Evolutionary conservation across 2,113 vertebrate genomes (phyloP).

Genomic region (Amia ocellicauda): DNA sequence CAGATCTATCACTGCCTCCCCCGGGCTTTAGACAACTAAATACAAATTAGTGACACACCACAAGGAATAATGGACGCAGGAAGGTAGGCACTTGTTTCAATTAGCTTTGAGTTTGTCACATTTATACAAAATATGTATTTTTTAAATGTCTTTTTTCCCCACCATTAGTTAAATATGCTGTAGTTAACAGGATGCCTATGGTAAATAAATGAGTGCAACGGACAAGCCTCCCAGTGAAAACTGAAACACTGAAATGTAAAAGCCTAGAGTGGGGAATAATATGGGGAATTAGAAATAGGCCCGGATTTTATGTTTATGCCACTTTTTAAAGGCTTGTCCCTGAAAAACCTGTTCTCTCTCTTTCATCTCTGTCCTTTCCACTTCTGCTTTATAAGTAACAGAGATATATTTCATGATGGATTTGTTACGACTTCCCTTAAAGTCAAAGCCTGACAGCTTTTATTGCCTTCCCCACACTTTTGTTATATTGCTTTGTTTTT

Average conservation of each 20-base stretch:
- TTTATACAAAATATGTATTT: constrained; percentile 14
- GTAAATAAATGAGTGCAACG: background rate
- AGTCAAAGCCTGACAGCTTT: background rate
- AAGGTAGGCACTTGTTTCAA: constrained; percentile 20
- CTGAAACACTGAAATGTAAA: too few species aligned
- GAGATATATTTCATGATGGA: background rate
- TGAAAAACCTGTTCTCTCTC: too few species aligned
- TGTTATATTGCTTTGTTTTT: background rate
- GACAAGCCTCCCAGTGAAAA: background rate
- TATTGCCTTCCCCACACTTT: background rate
- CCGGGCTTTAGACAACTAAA: constrained; percentile 48
- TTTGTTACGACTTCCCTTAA: background rate
- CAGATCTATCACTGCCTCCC: constrained; percentile 57
- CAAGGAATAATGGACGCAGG: constrained; percentile 33
- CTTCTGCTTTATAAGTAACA: background rate
- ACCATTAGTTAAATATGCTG: too few species aligned
- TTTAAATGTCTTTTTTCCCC: constrained; percentile 9
- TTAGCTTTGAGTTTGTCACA: constrained; percentile 33
- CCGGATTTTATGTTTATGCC: too few species aligned
- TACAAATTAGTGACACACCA: constrained; percentile 58
- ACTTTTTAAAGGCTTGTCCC: too few species aligned
- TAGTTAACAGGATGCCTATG: too few species aligned
- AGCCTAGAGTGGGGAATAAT: too few species aligned
- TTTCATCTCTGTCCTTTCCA: background rate
- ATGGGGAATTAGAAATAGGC: too few species aligned